Percentiles rank a stretch among this genome's conserved stretches.
These are phyloP conservation scores for Paragorgia papillata DNA, from an alignment of 92 coral and sea anemone genomes.

Conservation along the genomic window DNA sequence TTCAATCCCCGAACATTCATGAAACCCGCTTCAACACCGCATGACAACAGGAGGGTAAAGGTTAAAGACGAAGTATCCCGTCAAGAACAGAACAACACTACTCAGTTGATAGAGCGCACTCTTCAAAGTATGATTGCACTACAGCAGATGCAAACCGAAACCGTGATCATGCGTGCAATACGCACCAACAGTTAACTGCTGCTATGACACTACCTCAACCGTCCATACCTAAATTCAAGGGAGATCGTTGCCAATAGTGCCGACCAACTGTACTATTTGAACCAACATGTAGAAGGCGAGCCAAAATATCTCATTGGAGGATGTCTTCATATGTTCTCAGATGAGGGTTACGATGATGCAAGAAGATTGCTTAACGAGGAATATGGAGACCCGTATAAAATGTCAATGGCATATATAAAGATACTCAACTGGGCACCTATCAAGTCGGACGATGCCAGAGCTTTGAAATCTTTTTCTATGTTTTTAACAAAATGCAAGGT, in stretches of 20 bases:
- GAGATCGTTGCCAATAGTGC: slow-evolving; percentile 53
- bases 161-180: no score
- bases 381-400: slow-evolving; percentile 69
- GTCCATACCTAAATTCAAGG: slow-evolving; percentile 50
- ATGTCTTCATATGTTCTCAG: slow-evolving; percentile 59
- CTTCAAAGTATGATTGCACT: no score
- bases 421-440: slow-evolving; percentile 57
- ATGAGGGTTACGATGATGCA: slow-evolving; percentile 60
- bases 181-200: slow-evolving; percentile 56
- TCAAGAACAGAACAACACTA: no score
- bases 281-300: slow-evolving; percentile 63
- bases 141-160: no score
- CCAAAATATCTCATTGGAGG: slow-evolving; percentile 66
- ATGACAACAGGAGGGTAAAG: no score
- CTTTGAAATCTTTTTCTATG: slow-evolving; percentile 56
- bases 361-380: slow-evolving; percentile 51
- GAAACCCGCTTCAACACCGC: no score
- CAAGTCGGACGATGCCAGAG: slow-evolving; percentile 57
- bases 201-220: slow-evolving; percentile 67
- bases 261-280: slow-evolving; percentile 56
- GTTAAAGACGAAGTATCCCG: no score
- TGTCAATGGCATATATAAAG: slow-evolving; percentile 58
- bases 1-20: no score
- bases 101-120: no score
- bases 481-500: slow-evolving; percentile 61